Evolutionary conservation across 2,113 vertebrate species (phyloP).

Genomic region (Trichechus manatus): DNA sequence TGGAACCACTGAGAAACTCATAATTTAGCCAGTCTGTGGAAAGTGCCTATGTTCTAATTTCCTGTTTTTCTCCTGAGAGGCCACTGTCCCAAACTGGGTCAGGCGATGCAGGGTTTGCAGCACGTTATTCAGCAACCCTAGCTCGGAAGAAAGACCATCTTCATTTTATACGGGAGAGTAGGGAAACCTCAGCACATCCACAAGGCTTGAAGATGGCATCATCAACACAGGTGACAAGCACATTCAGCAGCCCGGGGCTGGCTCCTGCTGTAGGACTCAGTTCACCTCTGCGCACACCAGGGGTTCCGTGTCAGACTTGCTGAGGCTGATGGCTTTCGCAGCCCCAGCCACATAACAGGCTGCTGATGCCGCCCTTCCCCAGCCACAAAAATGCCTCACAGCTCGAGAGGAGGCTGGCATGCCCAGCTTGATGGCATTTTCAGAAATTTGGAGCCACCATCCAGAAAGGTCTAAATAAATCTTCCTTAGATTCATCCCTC

Average conservation of each 20-base stretch:
- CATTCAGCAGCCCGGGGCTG: neutral
- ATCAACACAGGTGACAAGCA: neutral
- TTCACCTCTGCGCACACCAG: neutral
- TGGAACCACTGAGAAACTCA: constrained; percentile 39
- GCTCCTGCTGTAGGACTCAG: neutral
- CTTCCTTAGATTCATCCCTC: neutral
- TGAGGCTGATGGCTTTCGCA: neutral
- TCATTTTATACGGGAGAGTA: neutral
- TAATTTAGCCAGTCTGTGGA: neutral
- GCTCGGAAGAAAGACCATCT: constrained; percentile 5
- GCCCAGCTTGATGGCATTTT: neutral
- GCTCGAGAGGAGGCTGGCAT: neutral
- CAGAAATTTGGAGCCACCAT: neutral
- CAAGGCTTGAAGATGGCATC: neutral
- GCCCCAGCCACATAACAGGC: neutral
- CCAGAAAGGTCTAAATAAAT: neutral
- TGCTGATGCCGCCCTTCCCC: constrained; percentile 48
- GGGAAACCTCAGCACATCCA: constrained; percentile 43
- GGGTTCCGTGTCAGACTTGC: neutral
- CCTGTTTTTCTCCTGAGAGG: constrained; percentile 54
- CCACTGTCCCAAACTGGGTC: neutral
- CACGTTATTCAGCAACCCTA: neutral
- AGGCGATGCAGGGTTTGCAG: neutral
- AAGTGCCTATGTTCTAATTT: constrained; percentile 49
- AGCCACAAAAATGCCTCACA: constrained; percentile 21